Base-by-base conservation (phyloP, 2,113 vertebrate genomes). In the Notarius lentiginosus region DNA sequence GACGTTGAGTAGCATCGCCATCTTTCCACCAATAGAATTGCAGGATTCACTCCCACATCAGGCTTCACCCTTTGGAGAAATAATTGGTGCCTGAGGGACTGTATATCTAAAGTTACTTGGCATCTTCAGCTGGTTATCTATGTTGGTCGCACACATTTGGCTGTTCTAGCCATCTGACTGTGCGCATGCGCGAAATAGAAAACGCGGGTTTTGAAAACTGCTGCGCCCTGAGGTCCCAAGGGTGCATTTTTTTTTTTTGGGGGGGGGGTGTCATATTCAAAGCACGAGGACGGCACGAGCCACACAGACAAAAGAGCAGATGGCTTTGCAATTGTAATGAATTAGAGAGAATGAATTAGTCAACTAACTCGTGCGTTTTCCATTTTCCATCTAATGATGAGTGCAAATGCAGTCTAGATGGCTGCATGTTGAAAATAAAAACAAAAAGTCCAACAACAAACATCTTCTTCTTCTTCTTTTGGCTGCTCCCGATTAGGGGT, bases 241-340 rank as follows among this genome's bases (percentile, higher is more conserved):
- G 68, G 18, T 89, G 53, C 47, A 80, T 82, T 91, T 89, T 77
- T 70, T 90, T 79, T 68, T 34, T n/a, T n/a, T n/a, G n/a, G n/a
- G 30, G 30, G 30, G 2, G 34, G 53, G 83, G 41, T 86, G 61
- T 66, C 82, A 89, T 92, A 94, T 95, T 90, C 91, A 89, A 90
- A 89, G 94, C 95, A 96, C 95, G 95, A 94, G 95, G 92, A 91
- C 91, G 94, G 94, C 95, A 96, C 95, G 94, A 95, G 95, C 94
- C 95, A 89, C 18, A 73, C 47, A 88, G 87, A 94, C 94, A 95
- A 95, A 94, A 91, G 92, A 91, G 88, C 95, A 96, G 95, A 94
- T 96, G 95, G 94, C 91, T 89, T 85, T 90, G 87, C 90, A 88
- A 90, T 89, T 88, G 90, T 63, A 79, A 92, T 91, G 76, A 90